phyloP scores from a whole-genome alignment of 2,888 invertebrate species.

The Nowickia ferox region DNA sequence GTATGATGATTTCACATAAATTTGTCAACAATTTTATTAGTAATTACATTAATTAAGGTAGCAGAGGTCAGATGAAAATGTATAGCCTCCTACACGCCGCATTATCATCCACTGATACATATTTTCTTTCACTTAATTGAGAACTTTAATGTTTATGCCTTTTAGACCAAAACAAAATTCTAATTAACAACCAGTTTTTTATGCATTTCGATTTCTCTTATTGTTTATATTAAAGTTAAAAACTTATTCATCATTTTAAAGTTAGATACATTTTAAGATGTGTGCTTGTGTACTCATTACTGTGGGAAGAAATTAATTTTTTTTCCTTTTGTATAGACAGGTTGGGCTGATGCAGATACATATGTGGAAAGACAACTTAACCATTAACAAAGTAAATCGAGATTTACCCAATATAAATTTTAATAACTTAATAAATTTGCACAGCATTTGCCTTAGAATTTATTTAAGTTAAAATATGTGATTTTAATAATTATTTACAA shows the following conservation, averaged over 20 bases:
- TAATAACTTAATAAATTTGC: background rate
- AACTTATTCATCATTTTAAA: conserved; percentile 2
- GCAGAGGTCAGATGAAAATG: conserved; percentile 59
- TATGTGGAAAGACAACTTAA: background rate
- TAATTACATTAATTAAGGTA: conserved; percentile 60
- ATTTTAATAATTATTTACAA: conserved; percentile 29
- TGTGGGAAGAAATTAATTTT: conserved; percentile 42
- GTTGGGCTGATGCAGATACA: conserved; percentile 22
- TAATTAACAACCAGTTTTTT: conserved; percentile 18
- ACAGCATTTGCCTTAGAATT: background rate
- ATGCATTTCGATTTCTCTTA: conserved; percentile 58
- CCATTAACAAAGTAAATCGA: background rate
- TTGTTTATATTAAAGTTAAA: conserved; percentile 47
- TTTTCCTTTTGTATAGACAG: conserved; percentile 1
- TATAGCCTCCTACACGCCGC: conserved; percentile 13
- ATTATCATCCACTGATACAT: background rate
- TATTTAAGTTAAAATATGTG: background rate
- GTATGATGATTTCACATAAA: conserved; percentile 55
- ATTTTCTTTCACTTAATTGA: background rate
- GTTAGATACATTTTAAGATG: conserved; percentile 13
- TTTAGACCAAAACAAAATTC: background rate
- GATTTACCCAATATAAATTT: background rate
- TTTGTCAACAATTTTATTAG: conserved; percentile 38
- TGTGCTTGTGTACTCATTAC: conserved; percentile 44
- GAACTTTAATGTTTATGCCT: background rate